These are phyloP conservation scores for Leptopilina drosophilae DNA, from an alignment of 2,888 invertebrate species.

Conservation along the genomic window DNA sequence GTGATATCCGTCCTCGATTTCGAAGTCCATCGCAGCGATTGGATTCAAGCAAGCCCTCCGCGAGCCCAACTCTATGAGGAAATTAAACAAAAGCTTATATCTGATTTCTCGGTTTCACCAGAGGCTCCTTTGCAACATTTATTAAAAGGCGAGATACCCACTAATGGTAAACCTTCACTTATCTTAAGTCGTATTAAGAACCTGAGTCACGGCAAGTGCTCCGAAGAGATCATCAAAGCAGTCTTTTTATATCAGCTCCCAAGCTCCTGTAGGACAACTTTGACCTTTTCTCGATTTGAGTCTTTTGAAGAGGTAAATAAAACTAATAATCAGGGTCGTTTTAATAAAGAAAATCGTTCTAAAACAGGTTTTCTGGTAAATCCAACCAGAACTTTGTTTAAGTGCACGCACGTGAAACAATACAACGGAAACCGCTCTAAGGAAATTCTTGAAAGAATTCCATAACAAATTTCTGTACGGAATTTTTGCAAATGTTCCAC, in stretches of 20 bases:
- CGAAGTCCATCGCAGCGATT: not conserved
- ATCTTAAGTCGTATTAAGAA: not conserved
- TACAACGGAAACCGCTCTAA: no score
- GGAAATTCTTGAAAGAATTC: no score
- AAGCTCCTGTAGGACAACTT: not conserved
- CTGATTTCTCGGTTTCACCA: not conserved
- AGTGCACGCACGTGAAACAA: no score
- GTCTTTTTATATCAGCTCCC: not conserved
- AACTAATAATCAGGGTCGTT: not conserved
- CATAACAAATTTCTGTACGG: no score
- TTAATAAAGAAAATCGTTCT: not conserved
- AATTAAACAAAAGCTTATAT: not conserved
- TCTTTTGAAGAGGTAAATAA: not conserved
- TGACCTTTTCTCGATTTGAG: not conserved
- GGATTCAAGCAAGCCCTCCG: not conserved
- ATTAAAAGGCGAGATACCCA: not conserved
- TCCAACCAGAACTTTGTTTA: no score
- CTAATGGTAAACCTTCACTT: not conserved
- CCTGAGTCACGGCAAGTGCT: no score
- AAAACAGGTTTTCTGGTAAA: no score
- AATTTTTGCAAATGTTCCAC: no score
- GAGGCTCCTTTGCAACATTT: not conserved
- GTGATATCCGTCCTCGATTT: not conserved
- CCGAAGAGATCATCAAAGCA: not conserved
- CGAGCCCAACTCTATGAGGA: not conserved